Base-by-base conservation (phyloP, 2,888 invertebrate genomes). In the Saturnia japonica region DNA sequence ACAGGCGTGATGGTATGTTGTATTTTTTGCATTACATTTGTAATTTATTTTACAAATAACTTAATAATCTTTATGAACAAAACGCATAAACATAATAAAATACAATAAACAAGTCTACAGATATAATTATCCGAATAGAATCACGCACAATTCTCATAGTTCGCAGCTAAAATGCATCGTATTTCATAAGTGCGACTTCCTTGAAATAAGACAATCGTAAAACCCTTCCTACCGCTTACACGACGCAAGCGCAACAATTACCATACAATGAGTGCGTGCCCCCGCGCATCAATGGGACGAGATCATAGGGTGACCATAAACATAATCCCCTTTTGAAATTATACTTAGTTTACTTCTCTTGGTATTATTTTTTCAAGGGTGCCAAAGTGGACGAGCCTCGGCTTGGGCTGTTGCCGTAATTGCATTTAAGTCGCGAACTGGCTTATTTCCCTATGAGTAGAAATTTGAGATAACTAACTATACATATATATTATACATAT, bases 211-310 rank as follows among this genome's bases (percentile, higher is more conserved):
- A 69, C 72, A 72, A 72, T 69, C 60, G 69, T 57, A 57, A 34
- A 4, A 54, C 57, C 62, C 66, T 40, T 42, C 71, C 69, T 19
- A 60, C 25, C 68, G 72, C 72, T 69, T 45, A 69, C 72, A 71
- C 68, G 71, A 62, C 71, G 51, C 82, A 80, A 80, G 82, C 83
- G 80, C 80, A 77, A 76, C 82, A 81, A 93, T 93, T 93, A 91
- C 80, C 93, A 93, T 92, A 93, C 93, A 93, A 93, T 92, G 89
- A 82, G 83, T 82, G 88, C 91, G 90, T 90, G 90, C 86, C 80
- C 81, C 67, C 67, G 67, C 67, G 69, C 60, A 67, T 72, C 72
- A 72, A 72, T 72, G 69, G 72, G 68, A 67, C 67, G 67, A 47
- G 9, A 64, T 62, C 42, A 12, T 70, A 47, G 34, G 62, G 40